Percentiles rank a stretch among this genome's conserved stretches.
phyloP scores from a whole-genome alignment of 2,113 vertebrate genomes.

The Prunella fulvescens region DNA sequence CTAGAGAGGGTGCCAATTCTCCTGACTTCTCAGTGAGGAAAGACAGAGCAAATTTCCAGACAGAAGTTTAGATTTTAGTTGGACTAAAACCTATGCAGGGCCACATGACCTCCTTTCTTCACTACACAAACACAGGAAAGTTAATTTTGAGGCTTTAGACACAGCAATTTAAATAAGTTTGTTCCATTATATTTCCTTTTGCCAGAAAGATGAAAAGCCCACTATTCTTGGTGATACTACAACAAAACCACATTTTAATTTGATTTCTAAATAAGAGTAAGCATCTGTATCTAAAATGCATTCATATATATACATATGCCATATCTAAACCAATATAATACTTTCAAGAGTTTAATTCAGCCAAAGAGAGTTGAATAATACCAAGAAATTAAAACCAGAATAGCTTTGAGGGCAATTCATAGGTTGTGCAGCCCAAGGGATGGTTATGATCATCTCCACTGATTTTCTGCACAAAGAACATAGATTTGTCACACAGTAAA shows the following conservation, averaged over 20 bases:
- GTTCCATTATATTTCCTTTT: neutral
- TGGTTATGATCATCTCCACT: neutral
- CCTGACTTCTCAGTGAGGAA: neutral
- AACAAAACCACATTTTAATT: neutral
- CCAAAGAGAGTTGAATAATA: neutral
- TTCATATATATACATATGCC: neutral
- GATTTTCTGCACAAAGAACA: neutral
- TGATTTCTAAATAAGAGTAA: neutral
- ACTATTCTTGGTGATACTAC: neutral
- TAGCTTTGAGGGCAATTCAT: neutral
- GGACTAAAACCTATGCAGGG: neutral
- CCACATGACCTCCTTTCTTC: neutral
- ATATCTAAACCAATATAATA: neutral
- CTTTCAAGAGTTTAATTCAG: neutral
- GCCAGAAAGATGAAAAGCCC: neutral
- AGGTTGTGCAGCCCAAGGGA: neutral
- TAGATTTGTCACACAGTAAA: neutral
- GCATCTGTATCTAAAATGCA: neutral
- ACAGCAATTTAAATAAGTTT: neutral
- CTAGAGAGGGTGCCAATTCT: neutral
- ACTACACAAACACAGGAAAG: neutral
- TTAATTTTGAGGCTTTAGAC: neutral
- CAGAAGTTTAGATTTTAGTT: neutral
- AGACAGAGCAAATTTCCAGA: neutral
- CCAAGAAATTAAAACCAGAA: neutral